A percentile compares a stretch with the other conserved stretches of the same genome.
Conservation (phyloP, 1,140 invertebrate genomes). For the Leptinotarsa lineolata region DNA sequence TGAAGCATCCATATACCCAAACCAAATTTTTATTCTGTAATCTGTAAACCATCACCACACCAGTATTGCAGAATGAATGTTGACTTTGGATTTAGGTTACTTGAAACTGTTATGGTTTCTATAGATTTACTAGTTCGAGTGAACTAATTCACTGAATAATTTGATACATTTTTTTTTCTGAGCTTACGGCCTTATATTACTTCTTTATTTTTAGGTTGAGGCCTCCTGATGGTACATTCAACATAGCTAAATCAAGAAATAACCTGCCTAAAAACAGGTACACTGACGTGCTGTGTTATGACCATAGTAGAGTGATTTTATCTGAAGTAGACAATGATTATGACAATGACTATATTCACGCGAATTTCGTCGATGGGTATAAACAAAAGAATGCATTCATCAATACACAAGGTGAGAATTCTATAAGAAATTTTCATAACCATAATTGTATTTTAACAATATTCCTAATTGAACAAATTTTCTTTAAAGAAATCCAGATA, state of each 20-base stretch:
- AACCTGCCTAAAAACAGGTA: conserved; percentile 94
- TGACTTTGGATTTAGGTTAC: too few species aligned
- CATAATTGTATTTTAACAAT: conserved; percentile 13
- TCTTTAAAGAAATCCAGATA: not conserved
- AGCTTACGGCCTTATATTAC: too few species aligned
- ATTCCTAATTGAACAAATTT: not conserved
- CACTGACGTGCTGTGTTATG: conserved; percentile 94
- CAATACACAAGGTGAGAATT: conserved; percentile 84
- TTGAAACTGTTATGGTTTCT: too few species aligned
- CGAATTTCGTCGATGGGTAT: conserved; percentile 97
- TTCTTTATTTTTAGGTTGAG: conserved; percentile 57
- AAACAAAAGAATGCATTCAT: conserved; percentile 98
- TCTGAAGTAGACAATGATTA: conserved; percentile 73
- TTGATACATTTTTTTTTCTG: too few species aligned
- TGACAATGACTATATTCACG: conserved; percentile 93
- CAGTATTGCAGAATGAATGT: too few species aligned
- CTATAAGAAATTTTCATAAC: not conserved
- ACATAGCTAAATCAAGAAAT: conserved; percentile 74
- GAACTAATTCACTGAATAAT: too few species aligned
- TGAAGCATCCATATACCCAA: too few species aligned
- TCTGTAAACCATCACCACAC: too few species aligned
- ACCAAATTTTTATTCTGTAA: too few species aligned
- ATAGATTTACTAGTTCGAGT: too few species aligned
- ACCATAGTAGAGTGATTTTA: conserved; percentile 89
- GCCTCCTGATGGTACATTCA: conserved; percentile 83